A percentile compares a stretch with the other conserved stretches of the same genome.
phyloP scores from a whole-genome alignment of 2,113 vertebrate species.

The Periophthalmus modestus region DNA sequence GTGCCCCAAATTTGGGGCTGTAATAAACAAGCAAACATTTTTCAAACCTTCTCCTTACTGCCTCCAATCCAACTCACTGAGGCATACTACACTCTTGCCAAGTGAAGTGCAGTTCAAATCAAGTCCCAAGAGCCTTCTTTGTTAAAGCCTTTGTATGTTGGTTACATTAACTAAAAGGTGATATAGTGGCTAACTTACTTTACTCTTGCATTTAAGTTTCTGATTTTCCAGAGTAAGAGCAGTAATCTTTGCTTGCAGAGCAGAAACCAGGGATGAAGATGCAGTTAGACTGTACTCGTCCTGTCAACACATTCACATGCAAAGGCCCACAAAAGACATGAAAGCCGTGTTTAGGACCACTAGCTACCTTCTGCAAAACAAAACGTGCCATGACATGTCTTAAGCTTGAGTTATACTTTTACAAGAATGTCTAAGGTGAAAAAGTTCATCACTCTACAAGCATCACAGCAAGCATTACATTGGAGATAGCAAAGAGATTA shows the following conservation, averaged over 20 bases:
- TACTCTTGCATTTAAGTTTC: constrained; percentile 86
- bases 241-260: constrained; percentile 88
- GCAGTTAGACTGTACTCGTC: constrained; percentile 61
- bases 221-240: constrained; percentile 91
- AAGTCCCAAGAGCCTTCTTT: neutral
- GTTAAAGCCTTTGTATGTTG: neutral
- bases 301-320: constrained; percentile 71
- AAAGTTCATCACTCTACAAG: constrained; percentile 30
- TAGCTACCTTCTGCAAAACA: constrained; percentile 57
- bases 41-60: neutral
- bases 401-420: constrained; percentile 53
- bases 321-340: constrained; percentile 40
- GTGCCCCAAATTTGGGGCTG: no score
- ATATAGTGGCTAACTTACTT: constrained; percentile 73
- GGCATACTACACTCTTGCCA: no score
- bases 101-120: neutral
- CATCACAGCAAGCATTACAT: neutral
- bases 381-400: constrained; percentile 60
- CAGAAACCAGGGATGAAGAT: constrained; percentile 81
- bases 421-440: constrained; percentile 61
- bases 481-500: neutral
- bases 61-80: no score
- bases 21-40: neutral
- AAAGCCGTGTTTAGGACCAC: constrained; percentile 57
- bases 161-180: constrained; percentile 5